Evolutionary conservation across 2,113 vertebrate genomes (phyloP).

Genomic region (Eulemur macaco): DNA sequence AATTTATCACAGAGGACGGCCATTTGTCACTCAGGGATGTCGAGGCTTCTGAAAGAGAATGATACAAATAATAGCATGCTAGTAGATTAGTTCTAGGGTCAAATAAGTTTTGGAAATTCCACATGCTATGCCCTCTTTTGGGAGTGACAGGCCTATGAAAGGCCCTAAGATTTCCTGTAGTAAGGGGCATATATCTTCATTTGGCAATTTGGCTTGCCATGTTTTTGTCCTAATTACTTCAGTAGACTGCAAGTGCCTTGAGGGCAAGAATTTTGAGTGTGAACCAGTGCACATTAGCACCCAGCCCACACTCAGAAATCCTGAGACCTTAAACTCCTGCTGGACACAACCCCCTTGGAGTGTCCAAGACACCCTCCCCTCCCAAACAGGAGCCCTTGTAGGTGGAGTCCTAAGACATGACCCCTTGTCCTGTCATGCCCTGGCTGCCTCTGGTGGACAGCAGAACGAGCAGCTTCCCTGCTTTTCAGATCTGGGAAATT

Average conservation of each 20-base stretch:
- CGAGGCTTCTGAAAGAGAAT: not conserved
- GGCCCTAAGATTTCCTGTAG: not conserved
- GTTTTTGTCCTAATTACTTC: not conserved
- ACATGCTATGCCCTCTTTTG: not conserved
- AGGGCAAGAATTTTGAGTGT: slow-evolving; percentile 6
- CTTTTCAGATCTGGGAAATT: slow-evolving; percentile 19
- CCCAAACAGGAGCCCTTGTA: not conserved
- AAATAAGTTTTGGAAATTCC: not conserved
- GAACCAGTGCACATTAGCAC: not conserved
- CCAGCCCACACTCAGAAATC: not conserved
- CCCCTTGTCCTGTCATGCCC: not conserved
- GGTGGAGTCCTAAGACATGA: not conserved
- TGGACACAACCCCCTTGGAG: not conserved
- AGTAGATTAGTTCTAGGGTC: not conserved
- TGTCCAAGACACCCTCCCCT: not conserved
- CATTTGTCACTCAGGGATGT: not conserved
- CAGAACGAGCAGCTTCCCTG: not conserved
- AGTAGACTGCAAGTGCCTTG: not conserved
- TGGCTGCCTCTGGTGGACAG: not conserved
- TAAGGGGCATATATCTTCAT: not conserved
- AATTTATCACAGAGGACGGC: not conserved
- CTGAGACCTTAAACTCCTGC: not conserved
- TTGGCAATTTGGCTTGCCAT: not conserved
- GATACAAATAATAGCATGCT: not conserved
- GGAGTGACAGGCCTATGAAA: not conserved